Base-by-base conservation (phyloP, 2,888 invertebrate species). In the Harpalus rufipes region DNA sequence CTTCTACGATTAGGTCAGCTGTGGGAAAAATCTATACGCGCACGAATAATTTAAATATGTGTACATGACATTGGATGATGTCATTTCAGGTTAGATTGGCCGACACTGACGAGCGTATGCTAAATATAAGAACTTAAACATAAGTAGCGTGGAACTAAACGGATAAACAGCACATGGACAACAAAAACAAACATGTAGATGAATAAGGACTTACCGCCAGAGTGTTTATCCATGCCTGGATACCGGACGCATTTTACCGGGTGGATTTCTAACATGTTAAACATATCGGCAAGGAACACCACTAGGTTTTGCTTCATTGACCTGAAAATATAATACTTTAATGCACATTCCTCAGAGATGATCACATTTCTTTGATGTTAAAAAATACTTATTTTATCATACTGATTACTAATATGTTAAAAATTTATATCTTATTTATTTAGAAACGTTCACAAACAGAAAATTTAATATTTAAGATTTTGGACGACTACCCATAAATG, bases 211-310 rank as follows among this genome's bases (percentile, higher is more conserved):
- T 90, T 88, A 91, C 91, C 91, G 85, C 88, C 88, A 79, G 90
- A 90, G 85, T 90, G 90, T 88, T 92, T 92, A 87, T 94, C 94
- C 91, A 94, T 95, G 87, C 95, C 96, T 4, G 96, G 96, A 91
- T 96, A 95, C 89, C 96, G 95, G 86, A 97, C 97, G 89, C 96
- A 96, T 90, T 96, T 96, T 59, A 96, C 96, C 18, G 97, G 97
- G 91, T 97, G 96, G 87, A 98, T 96, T 93, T 98, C 98, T 90
- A 98, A 93, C 89, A 97, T 94, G 91, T 97, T 97, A 92, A 98
- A 98, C 89, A 99, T 93, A 91, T 99, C 98, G 85, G 98, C 97
- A 88, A 98, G 93, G 92, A 98, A 96, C 85, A 97, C 97, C 88
- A 97, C 93, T 90, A 98, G 92, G 92, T 98, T 98, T 90, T 96